phyloP scores from a whole-genome alignment of 2,113 vertebrate species.

The Aldabrachelys gigantea region DNA sequence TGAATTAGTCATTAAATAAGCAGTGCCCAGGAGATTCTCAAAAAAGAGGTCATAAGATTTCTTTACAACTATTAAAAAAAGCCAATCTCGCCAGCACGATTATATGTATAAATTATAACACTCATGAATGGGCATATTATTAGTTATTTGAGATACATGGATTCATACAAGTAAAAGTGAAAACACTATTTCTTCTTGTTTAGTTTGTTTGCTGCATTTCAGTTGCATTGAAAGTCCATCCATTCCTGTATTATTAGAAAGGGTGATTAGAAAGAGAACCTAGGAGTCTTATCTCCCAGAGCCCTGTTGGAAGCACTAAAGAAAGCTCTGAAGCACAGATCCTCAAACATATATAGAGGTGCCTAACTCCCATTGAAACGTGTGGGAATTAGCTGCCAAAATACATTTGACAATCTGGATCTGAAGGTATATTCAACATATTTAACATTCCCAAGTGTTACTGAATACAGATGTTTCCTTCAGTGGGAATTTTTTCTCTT shows the following conservation, averaged over 20 bases:
- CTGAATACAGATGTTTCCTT: neutral
- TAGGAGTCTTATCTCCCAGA: neutral
- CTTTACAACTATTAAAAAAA: neutral
- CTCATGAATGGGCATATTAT: neutral
- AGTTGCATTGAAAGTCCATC: neutral
- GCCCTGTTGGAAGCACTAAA: neutral
- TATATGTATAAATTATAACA: neutral
- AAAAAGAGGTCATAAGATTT: neutral
- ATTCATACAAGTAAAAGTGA: neutral
- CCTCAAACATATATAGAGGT: neutral
- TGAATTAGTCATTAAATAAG: neutral
- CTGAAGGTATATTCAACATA: constrained; percentile 29
- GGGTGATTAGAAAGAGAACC: neutral
- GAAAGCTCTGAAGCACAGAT: neutral
- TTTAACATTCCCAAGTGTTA: neutral
- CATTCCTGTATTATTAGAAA: neutral
- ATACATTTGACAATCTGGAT: neutral
- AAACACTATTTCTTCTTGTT: neutral
- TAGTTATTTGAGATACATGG: neutral
- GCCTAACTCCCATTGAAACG: neutral
- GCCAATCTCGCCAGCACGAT: neutral
- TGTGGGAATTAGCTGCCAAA: neutral
- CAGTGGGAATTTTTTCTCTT: constrained; percentile 14
- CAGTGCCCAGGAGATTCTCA: neutral
- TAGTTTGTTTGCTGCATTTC: neutral